Evolutionary conservation across 2,888 invertebrate species (phyloP).

Genomic region (Crematogaster levior): DNA sequence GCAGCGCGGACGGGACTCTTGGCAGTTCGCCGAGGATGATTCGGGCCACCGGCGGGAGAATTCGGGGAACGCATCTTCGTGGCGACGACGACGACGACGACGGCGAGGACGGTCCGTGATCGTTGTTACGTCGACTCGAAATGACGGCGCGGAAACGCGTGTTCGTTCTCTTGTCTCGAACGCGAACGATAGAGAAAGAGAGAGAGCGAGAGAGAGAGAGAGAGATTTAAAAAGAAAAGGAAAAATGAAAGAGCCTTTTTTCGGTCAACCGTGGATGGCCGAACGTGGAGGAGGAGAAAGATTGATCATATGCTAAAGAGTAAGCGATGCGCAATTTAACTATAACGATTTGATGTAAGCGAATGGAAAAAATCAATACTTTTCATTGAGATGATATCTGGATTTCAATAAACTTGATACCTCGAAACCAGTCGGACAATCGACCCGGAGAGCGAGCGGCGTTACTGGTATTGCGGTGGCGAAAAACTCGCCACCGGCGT

Average conservation of each 20-base stretch:
- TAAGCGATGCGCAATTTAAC: slow-evolving; percentile 80
- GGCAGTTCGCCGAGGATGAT: neutral
- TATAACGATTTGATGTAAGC: slow-evolving; percentile 84
- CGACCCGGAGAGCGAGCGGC: slow-evolving; percentile 40
- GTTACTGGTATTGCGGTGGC: slow-evolving; percentile 78
- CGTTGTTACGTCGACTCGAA: slow-evolving; percentile 16
- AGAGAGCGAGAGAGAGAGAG: neutral
- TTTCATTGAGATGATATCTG: slow-evolving; percentile 83
- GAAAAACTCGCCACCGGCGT: slow-evolving; percentile 49
- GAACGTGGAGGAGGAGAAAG: slow-evolving; percentile 66
- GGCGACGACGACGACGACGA: neutral
- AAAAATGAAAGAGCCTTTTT: slow-evolving; percentile 54
- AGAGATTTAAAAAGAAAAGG: slow-evolving; percentile 22
- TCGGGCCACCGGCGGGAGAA: neutral
- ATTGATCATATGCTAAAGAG: slow-evolving; percentile 74
- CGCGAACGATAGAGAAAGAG: slow-evolving; percentile 11
- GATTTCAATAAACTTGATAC: slow-evolving; percentile 85
- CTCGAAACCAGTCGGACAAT: slow-evolving; percentile 82
- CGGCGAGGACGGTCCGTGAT: neutral
- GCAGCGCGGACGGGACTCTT: slow-evolving; percentile 34
- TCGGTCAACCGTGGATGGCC: slow-evolving; percentile 41
- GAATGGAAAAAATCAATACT: slow-evolving; percentile 80
- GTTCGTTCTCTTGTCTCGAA: slow-evolving; percentile 38
- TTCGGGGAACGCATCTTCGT: too few species aligned
- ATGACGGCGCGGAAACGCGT: slow-evolving; percentile 7